Evolutionary conservation across 2,797 vertebrate genomes (phyloP), one percentile per base, ranked within the genome.

Genomic region (Sebastes taczanowskii): DNA sequence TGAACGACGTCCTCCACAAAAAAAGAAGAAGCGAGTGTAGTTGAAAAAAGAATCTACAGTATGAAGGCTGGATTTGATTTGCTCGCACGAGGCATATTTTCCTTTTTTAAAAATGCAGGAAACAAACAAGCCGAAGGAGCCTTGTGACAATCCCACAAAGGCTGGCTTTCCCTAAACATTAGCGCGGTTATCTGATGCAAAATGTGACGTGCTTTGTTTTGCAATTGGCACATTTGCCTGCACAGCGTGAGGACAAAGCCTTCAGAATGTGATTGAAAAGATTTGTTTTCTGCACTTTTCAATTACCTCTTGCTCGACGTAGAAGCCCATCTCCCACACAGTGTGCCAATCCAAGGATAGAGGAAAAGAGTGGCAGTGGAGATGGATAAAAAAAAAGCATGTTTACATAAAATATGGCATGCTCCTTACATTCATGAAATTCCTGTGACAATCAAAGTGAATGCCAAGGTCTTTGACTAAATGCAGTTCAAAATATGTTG

Each of bases 241-340:
- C 80, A 70, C 75, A 63, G 67, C 20, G 29, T 75, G 74, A 88
- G 84, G 88, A 94, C 91, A 92, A 89, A 93, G 86, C 83, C 87
- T 93, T 91, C 86, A 77, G 78, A 86, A 91, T 81, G 55, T 77
- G 88, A 94, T 91, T 91, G 92, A 94, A 95, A 95, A 93, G 80
- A 92, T 89, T 91, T 89, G 53, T 92, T 94, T 94, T 87, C 83
- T 84, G 58, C 77, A 80, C 82, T 93, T 95, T 94, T 95, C 92
- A 94, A 92, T 94, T 94, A 92, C 86, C 67, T 87, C 86, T 81
- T 56, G 80, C 82, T 77, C 78, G 71, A 91, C n/a, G 72, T 59
- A 62, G 71, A 64, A 76, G 78, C 81, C 77, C 69, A 25, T 88
- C 84, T 89, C 80, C 79, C 73, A 78, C 78, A 59, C 62, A 70